phyloP scores from a whole-genome alignment of 2,888 invertebrate genomes.

The Orthosia gracilis region DNA sequence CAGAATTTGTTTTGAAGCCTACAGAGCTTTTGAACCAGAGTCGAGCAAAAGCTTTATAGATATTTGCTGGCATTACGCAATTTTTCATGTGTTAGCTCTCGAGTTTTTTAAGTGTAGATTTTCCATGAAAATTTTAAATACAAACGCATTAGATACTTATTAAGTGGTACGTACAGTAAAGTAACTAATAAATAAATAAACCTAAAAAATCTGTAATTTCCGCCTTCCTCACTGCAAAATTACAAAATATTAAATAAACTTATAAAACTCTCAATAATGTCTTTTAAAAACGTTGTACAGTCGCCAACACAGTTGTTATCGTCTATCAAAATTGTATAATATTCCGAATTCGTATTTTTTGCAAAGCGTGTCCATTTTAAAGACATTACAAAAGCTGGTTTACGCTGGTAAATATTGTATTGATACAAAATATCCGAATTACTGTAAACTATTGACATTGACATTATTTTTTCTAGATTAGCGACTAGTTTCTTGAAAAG shows the following conservation, averaged over 20 bases:
- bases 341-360: slow-evolving; percentile 50
- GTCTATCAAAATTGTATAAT: slow-evolving; percentile 60
- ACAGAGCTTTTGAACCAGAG: no score
- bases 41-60: no score
- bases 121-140: no score
- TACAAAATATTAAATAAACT: slow-evolving; percentile 48
- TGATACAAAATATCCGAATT: slow-evolving; percentile 45
- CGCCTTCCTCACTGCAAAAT: slow-evolving; percentile 51
- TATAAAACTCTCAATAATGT: slow-evolving; percentile 68
- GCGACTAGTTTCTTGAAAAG: slow-evolving; percentile 68
- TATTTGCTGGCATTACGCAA: no score
- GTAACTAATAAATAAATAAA: not conserved
- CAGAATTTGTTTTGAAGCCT: no score
- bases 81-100: no score
- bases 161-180: no score
- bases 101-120: no score
- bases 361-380: slow-evolving; percentile 46
- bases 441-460: slow-evolving; percentile 51
- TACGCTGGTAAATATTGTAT: slow-evolving; percentile 53
- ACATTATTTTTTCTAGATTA: slow-evolving; percentile 47
- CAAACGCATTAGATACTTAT: no score
- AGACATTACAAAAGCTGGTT: slow-evolving; percentile 54
- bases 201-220: slow-evolving; percentile 30
- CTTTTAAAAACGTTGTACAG: slow-evolving; percentile 74
- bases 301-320: slow-evolving; percentile 66